Evolutionary conservation across 2,888 invertebrate genomes (phyloP).

Genomic region (Dolomedes plantarius): DNA sequence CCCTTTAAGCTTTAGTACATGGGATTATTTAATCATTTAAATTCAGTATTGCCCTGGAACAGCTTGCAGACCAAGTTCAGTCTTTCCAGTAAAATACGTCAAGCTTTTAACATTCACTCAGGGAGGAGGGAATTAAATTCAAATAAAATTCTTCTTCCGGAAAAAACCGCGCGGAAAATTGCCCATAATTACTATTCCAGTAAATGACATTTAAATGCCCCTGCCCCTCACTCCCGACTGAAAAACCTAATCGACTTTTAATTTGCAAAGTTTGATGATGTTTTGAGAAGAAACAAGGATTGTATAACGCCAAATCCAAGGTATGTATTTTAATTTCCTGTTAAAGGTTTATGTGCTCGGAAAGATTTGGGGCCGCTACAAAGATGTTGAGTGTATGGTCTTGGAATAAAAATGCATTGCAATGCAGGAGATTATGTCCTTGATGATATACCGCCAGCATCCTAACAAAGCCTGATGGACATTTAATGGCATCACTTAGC

Average conservation of each 20-base stretch:
- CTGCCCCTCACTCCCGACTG: too few species aligned
- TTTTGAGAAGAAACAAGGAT: background rate
- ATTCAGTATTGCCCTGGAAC: too few species aligned
- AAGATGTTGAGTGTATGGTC: background rate
- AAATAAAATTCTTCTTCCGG: background rate
- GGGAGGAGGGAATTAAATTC: background rate
- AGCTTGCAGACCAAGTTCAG: too few species aligned
- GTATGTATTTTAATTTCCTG: background rate
- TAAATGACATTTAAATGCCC: slow-evolving; percentile 11
- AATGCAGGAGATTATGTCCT: background rate
- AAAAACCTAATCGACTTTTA: slow-evolving; percentile 4
- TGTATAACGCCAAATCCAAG: background rate
- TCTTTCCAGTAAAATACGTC: too few species aligned
- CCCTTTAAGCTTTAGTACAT: too few species aligned
- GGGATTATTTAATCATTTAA: too few species aligned
- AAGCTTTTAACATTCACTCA: too few species aligned
- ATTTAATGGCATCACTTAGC: slow-evolving; percentile 4
- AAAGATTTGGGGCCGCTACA: background rate
- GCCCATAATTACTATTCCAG: background rate
- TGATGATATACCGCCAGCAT: background rate
- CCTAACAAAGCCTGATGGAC: background rate
- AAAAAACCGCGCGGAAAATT: background rate
- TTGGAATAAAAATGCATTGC: background rate
- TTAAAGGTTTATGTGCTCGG: background rate
- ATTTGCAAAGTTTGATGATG: background rate